Conservation (phyloP, 2,888 invertebrate genomes). For the Acronicta alni region DNA sequence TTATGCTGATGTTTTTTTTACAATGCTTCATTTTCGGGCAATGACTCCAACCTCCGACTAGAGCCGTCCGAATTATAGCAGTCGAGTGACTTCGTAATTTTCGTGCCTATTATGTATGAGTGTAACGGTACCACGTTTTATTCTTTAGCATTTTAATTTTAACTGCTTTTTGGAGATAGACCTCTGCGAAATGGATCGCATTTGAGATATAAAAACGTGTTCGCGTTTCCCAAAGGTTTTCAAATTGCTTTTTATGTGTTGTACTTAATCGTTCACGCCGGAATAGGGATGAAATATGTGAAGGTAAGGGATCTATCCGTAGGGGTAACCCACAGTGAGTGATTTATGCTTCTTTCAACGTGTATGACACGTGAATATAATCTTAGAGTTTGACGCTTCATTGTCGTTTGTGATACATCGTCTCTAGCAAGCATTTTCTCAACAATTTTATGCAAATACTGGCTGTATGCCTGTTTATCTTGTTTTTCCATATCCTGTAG, state of each 20-base stretch:
- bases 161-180: constrained; percentile 6
- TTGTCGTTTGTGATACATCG: background rate
- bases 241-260: background rate
- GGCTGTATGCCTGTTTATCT: no score
- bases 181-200: constrained; percentile 7
- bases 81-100: constrained; percentile 21
- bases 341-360: constrained; percentile 14
- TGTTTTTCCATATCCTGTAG: no score
- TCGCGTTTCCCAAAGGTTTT: constrained; percentile 10
- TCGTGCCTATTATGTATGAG: constrained; percentile 13
- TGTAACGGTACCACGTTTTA: constrained; percentile 17
- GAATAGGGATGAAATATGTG: constrained; percentile 10
- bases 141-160: constrained; percentile 19
- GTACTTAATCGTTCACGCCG: constrained; percentile 7
- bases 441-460: no score
- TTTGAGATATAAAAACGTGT: constrained; percentile 1
- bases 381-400: background rate
- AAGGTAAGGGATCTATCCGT: constrained; percentile 4
- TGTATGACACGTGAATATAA: background rate
- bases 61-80: constrained; percentile 23
- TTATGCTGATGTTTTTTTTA: constrained; percentile 10
- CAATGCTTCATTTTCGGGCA: constrained; percentile 23
- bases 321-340: constrained; percentile 3
- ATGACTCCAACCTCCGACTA: constrained; percentile 21
- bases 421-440: no score